Evolutionary conservation across 2,888 invertebrate species (phyloP).

Genomic region (Timandra comae): DNA sequence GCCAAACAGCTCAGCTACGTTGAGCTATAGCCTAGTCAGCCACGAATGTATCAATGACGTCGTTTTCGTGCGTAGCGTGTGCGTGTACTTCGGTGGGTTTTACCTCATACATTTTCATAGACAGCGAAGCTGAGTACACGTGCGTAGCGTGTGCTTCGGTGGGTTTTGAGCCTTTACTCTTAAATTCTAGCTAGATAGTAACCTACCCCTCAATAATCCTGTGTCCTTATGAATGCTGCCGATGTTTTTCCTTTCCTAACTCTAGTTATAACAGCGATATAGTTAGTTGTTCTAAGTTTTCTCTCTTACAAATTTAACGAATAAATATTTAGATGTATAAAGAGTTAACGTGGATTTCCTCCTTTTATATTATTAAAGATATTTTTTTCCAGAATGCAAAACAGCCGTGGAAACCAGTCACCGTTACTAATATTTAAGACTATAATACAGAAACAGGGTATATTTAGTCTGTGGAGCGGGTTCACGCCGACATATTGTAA

Average conservation of each 20-base stretch:
- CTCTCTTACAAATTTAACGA: background rate
- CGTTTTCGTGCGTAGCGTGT: too few species aligned
- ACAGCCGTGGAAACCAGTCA: constrained; percentile 86
- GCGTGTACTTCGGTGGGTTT: too few species aligned
- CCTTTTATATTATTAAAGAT: background rate
- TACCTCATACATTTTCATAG: too few species aligned
- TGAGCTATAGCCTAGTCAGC: too few species aligned
- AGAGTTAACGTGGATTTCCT: background rate
- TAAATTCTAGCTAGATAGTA: too few species aligned
- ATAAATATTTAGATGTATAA: background rate
- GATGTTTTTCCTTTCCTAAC: background rate
- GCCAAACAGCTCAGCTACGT: too few species aligned
- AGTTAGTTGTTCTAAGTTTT: background rate
- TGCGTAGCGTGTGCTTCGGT: too few species aligned
- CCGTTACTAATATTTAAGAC: constrained; percentile 84
- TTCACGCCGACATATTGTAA: constrained; percentile 95
- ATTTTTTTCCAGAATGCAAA: constrained; percentile 85
- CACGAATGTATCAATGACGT: too few species aligned
- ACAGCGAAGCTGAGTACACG: too few species aligned
- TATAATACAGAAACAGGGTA: constrained; percentile 88
- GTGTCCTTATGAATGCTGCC: background rate
- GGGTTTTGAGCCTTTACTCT: too few species aligned
- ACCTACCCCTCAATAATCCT: background rate
- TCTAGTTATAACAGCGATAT: background rate
- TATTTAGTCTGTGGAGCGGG: constrained; percentile 95